Base-by-base conservation (phyloP, 2,797 vertebrate genomes). In the Acomys russatus region DNA sequence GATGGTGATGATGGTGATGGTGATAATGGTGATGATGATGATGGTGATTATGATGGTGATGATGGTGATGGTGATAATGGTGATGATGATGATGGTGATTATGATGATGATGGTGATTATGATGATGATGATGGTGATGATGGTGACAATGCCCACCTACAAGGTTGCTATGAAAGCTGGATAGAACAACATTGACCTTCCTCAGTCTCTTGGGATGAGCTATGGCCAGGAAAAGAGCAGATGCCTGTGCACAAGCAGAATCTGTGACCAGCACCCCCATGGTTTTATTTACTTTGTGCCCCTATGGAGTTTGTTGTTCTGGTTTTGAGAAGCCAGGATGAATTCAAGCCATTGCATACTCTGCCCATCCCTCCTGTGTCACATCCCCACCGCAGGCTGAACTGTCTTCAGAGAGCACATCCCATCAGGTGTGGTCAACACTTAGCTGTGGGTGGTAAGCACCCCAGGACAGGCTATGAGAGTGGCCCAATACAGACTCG, bases 361-460 rank as follows among this genome's bases (percentile, higher is more conserved):
- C 38, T 73, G 35, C 20, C 30, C 9, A 1, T 44, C n/a, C 33
- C 7, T 51, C 11, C n/a, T 79, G 64, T 73, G 79, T 14, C 38
- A 35, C 25, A 56, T 10, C 38, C 15, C 23, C 18, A 6, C 9
- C 17, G 51, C 73, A 25, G 54, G 18, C n/a, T 90, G 33, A 38
- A 51, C 10, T 73, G 18, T 7, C 8, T 0, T 0, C 3, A 71
- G 18, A 59, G 18, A 49, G 17, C 22, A 5, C 7, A 18, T 33
- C 4, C 33, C 20, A 35, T 18, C 1, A 17, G 22, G 20, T n/a
- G 33, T 71, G 84, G 70, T 71, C 33, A 35, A 54, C 33, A 54
- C 33, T 35, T 35, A 70, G 66, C 49, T 17, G 20, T 23, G 12
- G 20, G 15, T 5, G 20, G 3, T 9, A 30, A 17, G 33, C 3